A percentile compares a stretch with the other conserved stretches of the same genome.
Evolutionary conservation across 1,140 invertebrate genomes (phyloP).

Genomic region (Liolophura sinensis): DNA sequence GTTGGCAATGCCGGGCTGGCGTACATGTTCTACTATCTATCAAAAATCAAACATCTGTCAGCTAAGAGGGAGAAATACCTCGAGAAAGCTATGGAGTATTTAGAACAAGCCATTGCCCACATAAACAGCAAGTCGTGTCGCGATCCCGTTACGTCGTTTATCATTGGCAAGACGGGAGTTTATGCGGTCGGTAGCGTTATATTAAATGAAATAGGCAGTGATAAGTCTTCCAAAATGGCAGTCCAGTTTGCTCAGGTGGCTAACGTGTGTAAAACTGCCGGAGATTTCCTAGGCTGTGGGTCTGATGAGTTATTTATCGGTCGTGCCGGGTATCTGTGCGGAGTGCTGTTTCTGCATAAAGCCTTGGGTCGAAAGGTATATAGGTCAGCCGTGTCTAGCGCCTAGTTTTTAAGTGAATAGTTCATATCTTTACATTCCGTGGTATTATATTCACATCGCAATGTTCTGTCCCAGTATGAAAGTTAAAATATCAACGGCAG

Average conservation of each 20-base stretch:
- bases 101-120: slow-evolving; percentile 41
- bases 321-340: slow-evolving; percentile 77
- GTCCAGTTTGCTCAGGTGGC: slow-evolving; percentile 54
- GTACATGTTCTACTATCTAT: slow-evolving; percentile 60
- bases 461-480: no score
- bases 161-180: slow-evolving; percentile 59
- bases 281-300: slow-evolving; percentile 70
- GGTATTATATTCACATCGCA: no score
- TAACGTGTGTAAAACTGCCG: no score
- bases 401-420: no score
- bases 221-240: slow-evolving; percentile 18
- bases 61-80: slow-evolving; percentile 40
- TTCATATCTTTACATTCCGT: no score
- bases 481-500: no score
- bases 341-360: slow-evolving; percentile 69
- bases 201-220: slow-evolving; percentile 39
- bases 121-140: slow-evolving; percentile 16
- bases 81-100: slow-evolving; percentile 46
- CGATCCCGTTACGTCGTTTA: slow-evolving; percentile 53
- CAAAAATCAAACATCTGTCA: slow-evolving; percentile 39
- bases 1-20: slow-evolving; percentile 60
- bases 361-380: slow-evolving; percentile 31
- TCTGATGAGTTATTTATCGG: slow-evolving; percentile 85
- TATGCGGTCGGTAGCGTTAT: slow-evolving; percentile 57
- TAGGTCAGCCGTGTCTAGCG: background rate